phyloP scores from a whole-genome alignment of 2,797 vertebrate genomes.

The Enteromius radiatus region DNA sequence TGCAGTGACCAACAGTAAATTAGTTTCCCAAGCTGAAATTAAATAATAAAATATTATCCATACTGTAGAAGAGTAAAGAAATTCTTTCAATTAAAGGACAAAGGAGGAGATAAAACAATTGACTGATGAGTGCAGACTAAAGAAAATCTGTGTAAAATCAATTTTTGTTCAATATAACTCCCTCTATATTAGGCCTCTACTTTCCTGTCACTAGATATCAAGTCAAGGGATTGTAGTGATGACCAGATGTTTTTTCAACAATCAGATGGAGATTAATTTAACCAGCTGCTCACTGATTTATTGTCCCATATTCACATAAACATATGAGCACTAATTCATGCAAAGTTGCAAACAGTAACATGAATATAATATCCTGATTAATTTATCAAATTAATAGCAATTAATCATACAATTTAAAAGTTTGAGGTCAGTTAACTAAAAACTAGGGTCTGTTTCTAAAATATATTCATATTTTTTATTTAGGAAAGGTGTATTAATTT shows the following conservation, averaged over 20 bases:
- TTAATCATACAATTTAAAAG: neutral
- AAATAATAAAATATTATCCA: neutral
- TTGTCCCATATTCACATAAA: conserved; percentile 25
- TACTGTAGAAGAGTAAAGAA: neutral
- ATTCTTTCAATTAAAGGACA: neutral
- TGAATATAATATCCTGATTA: neutral
- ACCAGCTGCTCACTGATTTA: conserved; percentile 41
- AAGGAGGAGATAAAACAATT: neutral
- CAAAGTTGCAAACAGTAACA: neutral
- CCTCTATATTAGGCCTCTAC: neutral
- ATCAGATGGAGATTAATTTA: conserved; percentile 30
- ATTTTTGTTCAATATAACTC: neutral
- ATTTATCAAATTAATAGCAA: neutral
- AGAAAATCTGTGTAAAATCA: neutral
- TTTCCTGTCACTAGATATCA: conserved; percentile 35
- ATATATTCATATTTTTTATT: neutral
- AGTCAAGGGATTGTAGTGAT: conserved; percentile 2
- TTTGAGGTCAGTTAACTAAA: neutral
- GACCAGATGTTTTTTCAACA: conserved; percentile 30
- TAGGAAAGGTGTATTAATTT: too few relatives aligned
- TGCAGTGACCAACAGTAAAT: neutral
- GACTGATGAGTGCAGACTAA: too few relatives aligned
- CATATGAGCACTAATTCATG: neutral
- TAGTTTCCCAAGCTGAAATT: conserved; percentile 2
- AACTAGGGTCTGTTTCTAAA: neutral